Conservation (phyloP, 2,888 invertebrate species). For the Macrophya annulata region DNA sequence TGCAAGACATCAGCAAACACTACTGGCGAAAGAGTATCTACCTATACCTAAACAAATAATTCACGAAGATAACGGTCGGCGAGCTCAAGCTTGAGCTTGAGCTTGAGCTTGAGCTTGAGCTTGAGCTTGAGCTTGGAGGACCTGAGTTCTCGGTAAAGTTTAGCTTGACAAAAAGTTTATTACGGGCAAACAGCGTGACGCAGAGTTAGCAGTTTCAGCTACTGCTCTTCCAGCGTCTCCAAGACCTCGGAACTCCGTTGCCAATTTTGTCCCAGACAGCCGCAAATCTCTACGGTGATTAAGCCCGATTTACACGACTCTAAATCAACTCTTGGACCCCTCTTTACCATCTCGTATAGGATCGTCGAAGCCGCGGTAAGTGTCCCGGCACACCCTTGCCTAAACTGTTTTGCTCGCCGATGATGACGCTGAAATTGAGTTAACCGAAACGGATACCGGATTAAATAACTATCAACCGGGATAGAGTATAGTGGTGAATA, state of each 20-base stretch:
- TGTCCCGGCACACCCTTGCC: conserved; percentile 36
- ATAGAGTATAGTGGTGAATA: conserved; percentile 35
- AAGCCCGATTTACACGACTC: conserved; percentile 69
- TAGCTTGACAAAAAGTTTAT: conserved; percentile 60
- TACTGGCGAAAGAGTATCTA: not conserved
- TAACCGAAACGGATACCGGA: conserved; percentile 76
- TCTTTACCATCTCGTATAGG: conserved; percentile 48
- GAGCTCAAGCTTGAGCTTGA: conserved; percentile 34
- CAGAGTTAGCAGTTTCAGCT: conserved; percentile 59
- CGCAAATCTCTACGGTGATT: conserved; percentile 71
- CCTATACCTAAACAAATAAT: conserved; percentile 38
- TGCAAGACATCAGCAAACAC: conserved; percentile 43
- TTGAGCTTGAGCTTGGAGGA: not conserved
- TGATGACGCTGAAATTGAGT: conserved; percentile 76
- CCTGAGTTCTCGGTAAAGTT: conserved; percentile 31
- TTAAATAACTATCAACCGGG: conserved; percentile 74
- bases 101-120: not conserved
- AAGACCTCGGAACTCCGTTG: conserved; percentile 58
- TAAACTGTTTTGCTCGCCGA: conserved; percentile 73
- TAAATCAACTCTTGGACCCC: conserved; percentile 69
- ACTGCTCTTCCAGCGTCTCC: conserved; percentile 33
- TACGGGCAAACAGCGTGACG: conserved; percentile 62
- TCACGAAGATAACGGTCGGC: conserved; percentile 50
- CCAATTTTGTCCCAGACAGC: conserved; percentile 67
- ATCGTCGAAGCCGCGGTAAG: conserved; percentile 21